Evolutionary conservation across 2,888 invertebrate genomes (phyloP), one percentile per base, ranked within the genome.

Genomic region (Chouioia cunea): DNA sequence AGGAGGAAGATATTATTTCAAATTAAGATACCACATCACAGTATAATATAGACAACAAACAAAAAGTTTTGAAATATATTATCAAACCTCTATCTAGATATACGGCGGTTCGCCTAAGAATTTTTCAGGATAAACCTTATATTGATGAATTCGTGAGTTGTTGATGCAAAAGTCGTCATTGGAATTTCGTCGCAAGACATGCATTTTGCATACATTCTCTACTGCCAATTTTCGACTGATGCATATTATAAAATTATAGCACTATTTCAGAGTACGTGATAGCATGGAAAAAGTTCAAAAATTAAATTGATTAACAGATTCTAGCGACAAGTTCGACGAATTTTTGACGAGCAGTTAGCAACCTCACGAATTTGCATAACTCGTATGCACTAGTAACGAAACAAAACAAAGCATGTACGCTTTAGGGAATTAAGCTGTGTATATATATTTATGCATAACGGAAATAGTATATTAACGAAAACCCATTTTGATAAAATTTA

Each of bases 51-150:
- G 52, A 46, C 18, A 16, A 65, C 16, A 36, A 36, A 36, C 36
- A 36, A 36, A 36, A 65, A 52, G 50, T 65, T 65, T 65, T 50
- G 65, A 56, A 62, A 50, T 36, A 36, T 36, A 36, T 36, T 36
- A 36, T 36, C 10, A 64, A n/a, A 44, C 22, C 65, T 36, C 36
- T 27, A 23, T n/a, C n/a, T 62, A 46, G 50, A 23, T 60, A 18
- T 60, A 52, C 48, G 58, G 48, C 48, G 52, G 59, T 59, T 52
- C 63, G 67, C 71, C 71, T 67, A 71, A 63, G 56, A 58, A 47
- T 67, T 36, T 36, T 36, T 67, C 63, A 67, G 57, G 58, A 71
- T 67, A 64, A 58, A 57, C 59, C 50, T 70, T 64, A 48, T 59
- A 64, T 22, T 47, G 48, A 47, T 36, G 52, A 52, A 69, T 57